Conservation (phyloP, 2,797 vertebrate genomes). For the Onychomys leucogaster region DNA sequence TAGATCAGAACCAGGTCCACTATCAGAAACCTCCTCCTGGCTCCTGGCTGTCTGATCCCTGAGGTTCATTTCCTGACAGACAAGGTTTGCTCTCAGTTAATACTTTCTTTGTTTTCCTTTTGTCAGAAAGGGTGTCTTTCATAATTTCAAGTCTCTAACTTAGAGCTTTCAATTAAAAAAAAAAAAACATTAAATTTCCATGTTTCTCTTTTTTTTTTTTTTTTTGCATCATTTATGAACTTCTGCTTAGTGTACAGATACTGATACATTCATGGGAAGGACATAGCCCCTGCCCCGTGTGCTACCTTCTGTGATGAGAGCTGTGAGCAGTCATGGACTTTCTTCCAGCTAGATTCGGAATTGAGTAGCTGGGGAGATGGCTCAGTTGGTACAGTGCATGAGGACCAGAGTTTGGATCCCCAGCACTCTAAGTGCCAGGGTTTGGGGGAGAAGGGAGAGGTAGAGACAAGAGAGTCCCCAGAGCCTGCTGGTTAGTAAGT, state of each 20-base stretch:
- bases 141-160: not conserved
- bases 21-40: not conserved
- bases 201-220: not conserved
- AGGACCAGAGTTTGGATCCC: not conserved
- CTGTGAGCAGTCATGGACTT: too few species aligned
- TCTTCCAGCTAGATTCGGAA: fast-evolving
- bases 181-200: not conserved
- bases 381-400: not conserved
- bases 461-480: not conserved
- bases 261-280: not conserved
- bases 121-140: not conserved
- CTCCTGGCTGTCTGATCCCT: not conserved
- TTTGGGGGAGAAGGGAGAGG: not conserved
- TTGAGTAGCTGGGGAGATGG: not conserved
- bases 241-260: not conserved
- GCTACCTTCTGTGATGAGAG: fast-evolving
- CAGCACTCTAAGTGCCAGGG: not conserved
- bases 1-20: constrained; percentile 18
- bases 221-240: not conserved
- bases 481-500: not conserved
- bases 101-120: not conserved
- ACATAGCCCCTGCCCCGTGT: fast-evolving
- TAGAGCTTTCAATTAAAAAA: not conserved
- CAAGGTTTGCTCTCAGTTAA: not conserved
- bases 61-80: not conserved